phyloP scores from a whole-genome alignment of 2,888 invertebrate species.

The Andricus curvator region DNA sequence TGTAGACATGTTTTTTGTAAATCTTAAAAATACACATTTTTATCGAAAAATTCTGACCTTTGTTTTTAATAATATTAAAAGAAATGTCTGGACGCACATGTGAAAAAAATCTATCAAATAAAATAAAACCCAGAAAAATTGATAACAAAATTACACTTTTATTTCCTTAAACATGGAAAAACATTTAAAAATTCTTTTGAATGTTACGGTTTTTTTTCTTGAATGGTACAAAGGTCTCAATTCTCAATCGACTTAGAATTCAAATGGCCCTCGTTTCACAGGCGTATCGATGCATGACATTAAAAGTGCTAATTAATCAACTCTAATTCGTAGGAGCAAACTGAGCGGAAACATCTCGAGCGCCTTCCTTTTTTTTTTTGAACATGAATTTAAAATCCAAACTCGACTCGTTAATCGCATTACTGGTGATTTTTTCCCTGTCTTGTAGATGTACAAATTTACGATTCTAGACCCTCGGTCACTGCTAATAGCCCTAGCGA shows the following conservation, averaged over 20 bases:
- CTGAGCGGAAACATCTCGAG: too few relatives aligned
- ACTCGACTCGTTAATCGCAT: not conserved
- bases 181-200: too few relatives aligned
- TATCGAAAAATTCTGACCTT: too few relatives aligned
- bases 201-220: not conserved
- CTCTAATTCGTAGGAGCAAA: not conserved
- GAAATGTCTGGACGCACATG: too few relatives aligned
- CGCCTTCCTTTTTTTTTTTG: not conserved
- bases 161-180: too few relatives aligned
- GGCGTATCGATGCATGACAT: not conserved
- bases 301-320: slow-evolving; percentile 2
- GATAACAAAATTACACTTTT: too few relatives aligned
- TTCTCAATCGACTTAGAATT: slow-evolving; percentile 1
- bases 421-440: not conserved
- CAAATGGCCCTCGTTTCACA: not conserved
- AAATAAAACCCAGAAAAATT: too few relatives aligned
- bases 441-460: not conserved
- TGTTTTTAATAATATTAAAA: too few relatives aligned
- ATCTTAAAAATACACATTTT: too few relatives aligned
- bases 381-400: not conserved
- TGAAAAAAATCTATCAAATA: too few relatives aligned
- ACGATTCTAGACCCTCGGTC: not conserved
- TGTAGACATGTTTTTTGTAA: too few relatives aligned
- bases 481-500: not conserved
- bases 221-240: not conserved